These are phyloP conservation scores for Aspiorhynchus laticeps DNA, from an alignment of 2,113 vertebrate species.

Conservation along the genomic window DNA sequence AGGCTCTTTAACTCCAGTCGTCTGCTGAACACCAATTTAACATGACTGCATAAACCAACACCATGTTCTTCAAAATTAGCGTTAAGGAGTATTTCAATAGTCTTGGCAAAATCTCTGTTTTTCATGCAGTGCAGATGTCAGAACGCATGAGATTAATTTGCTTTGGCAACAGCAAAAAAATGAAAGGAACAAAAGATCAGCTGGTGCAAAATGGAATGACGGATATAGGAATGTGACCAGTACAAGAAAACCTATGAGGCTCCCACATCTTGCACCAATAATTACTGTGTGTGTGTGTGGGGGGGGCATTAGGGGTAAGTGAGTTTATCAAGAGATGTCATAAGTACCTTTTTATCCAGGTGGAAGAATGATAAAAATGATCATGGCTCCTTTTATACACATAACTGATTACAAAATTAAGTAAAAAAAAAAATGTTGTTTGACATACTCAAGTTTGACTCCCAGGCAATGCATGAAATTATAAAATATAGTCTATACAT, in stretches of 20 bases:
- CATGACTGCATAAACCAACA: conserved; percentile 8
- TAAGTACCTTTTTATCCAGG: background rate
- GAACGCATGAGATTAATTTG: background rate
- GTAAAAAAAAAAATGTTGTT: background rate
- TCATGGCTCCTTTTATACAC: background rate
- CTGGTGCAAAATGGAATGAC: background rate
- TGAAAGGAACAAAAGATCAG: background rate
- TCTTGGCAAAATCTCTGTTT: conserved; percentile 6
- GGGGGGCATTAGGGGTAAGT: background rate
- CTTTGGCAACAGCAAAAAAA: conserved; percentile 4
- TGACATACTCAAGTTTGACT: background rate
- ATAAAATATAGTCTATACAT: background rate
- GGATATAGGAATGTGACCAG: background rate
- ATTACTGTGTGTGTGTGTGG: background rate
- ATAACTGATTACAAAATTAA: background rate
- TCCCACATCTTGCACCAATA: background rate
- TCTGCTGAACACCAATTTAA: conserved; percentile 8
- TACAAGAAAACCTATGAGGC: background rate
- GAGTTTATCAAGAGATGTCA: background rate
- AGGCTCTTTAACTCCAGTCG: background rate
- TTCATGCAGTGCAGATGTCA: conserved; percentile 29
- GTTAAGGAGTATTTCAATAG: background rate
- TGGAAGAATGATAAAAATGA: background rate
- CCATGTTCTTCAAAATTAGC: conserved; percentile 13
- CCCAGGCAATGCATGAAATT: background rate